phyloP scores from a whole-genome alignment of 2,113 vertebrate genomes.

The Beaufortia kweichowensis region DNA sequence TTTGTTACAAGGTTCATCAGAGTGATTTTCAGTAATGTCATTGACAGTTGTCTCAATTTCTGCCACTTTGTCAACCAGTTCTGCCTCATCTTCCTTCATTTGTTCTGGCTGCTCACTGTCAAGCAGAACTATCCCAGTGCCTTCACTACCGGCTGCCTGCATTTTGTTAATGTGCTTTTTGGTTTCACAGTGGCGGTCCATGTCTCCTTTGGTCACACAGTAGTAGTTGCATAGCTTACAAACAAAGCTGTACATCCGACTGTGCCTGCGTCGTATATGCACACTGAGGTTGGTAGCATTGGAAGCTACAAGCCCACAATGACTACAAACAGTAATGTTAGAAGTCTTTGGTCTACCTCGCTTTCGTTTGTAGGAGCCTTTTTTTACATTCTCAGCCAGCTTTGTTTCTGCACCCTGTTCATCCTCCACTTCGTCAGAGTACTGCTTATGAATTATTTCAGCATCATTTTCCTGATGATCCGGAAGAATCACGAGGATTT shows the following conservation, averaged over 20 bases:
- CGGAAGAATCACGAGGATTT: conserved; percentile 75
- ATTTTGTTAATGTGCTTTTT: conserved; percentile 89
- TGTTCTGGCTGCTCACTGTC: conserved; percentile 36
- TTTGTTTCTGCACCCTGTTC: conserved; percentile 31
- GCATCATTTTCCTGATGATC: conserved; percentile 56
- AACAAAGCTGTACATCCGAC: conserved; percentile 91
- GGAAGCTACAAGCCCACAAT: conserved; percentile 93
- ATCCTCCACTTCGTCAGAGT: conserved; percentile 35
- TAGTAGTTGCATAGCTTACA: conserved; percentile 95
- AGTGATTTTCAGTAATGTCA: conserved; percentile 46
- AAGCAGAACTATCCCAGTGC: conserved; percentile 36
- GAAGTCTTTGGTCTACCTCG: conserved; percentile 81
- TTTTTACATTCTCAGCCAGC: conserved; percentile 50
- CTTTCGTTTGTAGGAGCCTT: conserved; percentile 70
- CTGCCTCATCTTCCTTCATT: conserved; percentile 14
- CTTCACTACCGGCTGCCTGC: conserved; percentile 69
- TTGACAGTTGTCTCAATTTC: conserved; percentile 45
- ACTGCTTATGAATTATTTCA: neutral
- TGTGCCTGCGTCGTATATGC: conserved; percentile 94
- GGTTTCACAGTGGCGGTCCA: conserved; percentile 96
- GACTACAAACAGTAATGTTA: conserved; percentile 80
- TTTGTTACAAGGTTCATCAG: conserved; percentile 59
- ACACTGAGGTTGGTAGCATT: conserved; percentile 93
- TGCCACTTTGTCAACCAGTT: conserved; percentile 55
- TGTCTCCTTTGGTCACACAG: conserved; percentile 97